Evolutionary conservation across 2,797 vertebrate species (phyloP), one percentile per base, ranked within the genome.

Genomic region (Apodemus agrarius): DNA sequence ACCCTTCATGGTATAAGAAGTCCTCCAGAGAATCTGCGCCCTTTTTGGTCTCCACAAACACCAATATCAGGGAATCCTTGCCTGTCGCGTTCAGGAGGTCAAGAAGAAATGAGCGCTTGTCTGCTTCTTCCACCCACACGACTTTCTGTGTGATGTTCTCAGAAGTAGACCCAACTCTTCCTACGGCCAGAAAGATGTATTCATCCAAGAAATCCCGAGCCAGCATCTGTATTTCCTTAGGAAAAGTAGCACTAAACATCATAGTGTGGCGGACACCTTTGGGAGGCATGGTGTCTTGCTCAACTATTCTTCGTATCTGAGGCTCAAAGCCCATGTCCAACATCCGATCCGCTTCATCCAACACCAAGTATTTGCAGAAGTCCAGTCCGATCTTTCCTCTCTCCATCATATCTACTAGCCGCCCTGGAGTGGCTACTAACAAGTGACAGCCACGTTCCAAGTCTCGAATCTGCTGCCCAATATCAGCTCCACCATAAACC

Each of bases 61-160:
- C 99, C 97, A 99, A 97, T 3, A 99, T 99, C 97, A 99, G 97
- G 0, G 99, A 99, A 90, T 99, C 99, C 96, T 99, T 99, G 54
- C 99, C 99, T 99, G 98, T 99, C 31, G 99, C 99, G 97, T 99
- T 99, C 63, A 99, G 99, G 86, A 99, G 98, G 96, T 99, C 99
- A 54, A 99, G 99, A 57, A 99, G 99, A 98, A 99, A 99, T 1
- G 99, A 99, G 86, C 99, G 99, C 97, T 99, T 99, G 98, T 99
- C 99, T 26, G 82, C 96, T 7, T 99, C 99, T 95, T 99, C 99
- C 12, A 99, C 99, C 99, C 99, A 99, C 40, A 99, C 99, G 82
- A 99, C 99, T 97, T 99, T 99, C 98, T 99, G 99, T 91, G 99
- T 99, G 94, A 99, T 99, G 97, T 99, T 99, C 97, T 99, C 99